Base-by-base conservation (phyloP, 1,140 invertebrate genomes). In the Cyphomyrmex costatus region DNA sequence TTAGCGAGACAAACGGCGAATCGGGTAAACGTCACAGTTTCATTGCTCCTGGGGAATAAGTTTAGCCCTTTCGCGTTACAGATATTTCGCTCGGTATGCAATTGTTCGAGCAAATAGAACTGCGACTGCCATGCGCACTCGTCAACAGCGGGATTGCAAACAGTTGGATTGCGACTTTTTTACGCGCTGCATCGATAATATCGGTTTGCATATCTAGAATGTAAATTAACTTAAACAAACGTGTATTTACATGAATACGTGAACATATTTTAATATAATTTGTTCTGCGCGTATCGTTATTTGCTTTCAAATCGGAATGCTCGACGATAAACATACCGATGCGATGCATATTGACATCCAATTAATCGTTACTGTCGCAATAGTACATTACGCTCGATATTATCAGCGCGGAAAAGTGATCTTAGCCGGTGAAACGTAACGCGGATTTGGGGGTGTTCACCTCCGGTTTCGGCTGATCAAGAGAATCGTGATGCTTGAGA, bases 171-270 rank as follows among this genome's bases (percentile, higher is more conserved):
- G 36, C 21, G 36, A 60, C 42, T 83, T 53, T 60, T 74, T 71
- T 19, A 19, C 61, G 21, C 58, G 10, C 7, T 30, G 24, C 21
- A 83, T 49, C 51, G n/a, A 33, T 33, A 60, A 74, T 74, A 46
- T 83, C 58, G 36, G 74, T 83, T 85, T 65, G 46, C 46, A 68
- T 68, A 68, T 53, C 1, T 5, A 24, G 30, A 61, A 80, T 79
- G 27, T 80, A 86, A 88, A 80, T 88, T 73, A 46, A 68, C 36
- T 21, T 46, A 68, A 68, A 68, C 46, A 68, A 68, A 63, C 63
- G 30, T 19, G 7, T 42, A 65, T 86, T 80, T 79, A 49, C n/a
- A 46, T 66, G 56, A 86, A 86, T 80, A 65, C 21, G 58, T 30
- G 46, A 79, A 74, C 71, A 73, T n/a, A 6, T 86, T 60, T 84